A percentile compares a stretch with the other conserved stretches of the same genome.
Evolutionary conservation across 2,888 invertebrate genomes (phyloP).

Genomic region (Seladonia tumulorum): DNA sequence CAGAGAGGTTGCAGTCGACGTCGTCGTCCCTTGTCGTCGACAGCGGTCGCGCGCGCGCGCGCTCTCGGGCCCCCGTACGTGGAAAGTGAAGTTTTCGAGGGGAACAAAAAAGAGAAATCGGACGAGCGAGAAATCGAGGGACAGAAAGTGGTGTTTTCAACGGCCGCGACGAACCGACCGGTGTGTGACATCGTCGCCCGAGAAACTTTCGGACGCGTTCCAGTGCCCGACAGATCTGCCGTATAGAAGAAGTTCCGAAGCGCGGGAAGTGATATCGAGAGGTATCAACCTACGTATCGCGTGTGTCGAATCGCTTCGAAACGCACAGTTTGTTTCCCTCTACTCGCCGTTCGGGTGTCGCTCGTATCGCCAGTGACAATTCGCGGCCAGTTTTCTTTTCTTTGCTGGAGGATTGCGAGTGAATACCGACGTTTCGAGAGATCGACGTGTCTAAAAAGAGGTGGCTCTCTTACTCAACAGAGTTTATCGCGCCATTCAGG

Average conservation of each 20-base stretch:
- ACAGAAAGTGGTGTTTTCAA: slow-evolving; percentile 43
- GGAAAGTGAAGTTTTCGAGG: slow-evolving; percentile 59
- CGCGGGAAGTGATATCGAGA: slow-evolving; percentile 21
- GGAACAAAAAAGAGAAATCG: slow-evolving; percentile 54
- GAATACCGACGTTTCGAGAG: slow-evolving; percentile 64
- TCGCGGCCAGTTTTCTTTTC: neutral
- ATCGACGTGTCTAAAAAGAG: slow-evolving; percentile 60
- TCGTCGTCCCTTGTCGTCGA: neutral
- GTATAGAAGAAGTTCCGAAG: neutral
- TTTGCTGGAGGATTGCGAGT: slow-evolving; percentile 24
- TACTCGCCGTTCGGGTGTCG: neutral
- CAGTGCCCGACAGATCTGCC: neutral
- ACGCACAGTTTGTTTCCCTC: neutral
- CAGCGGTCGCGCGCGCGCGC: slow-evolving; percentile 26
- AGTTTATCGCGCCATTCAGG: slow-evolving; percentile 56
- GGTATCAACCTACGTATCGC: neutral
- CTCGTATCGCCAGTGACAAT: slow-evolving; percentile 29
- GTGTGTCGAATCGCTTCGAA: neutral
- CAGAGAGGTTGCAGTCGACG: slow-evolving; percentile 21
- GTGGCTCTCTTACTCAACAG: slow-evolving; percentile 60
- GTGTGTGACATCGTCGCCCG: slow-evolving; percentile 26
- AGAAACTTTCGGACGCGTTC: slow-evolving; percentile 18
- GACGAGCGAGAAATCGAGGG: slow-evolving; percentile 41
- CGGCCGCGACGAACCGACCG: slow-evolving; percentile 41
- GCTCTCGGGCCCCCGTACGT: slow-evolving; percentile 29